phyloP scores from a whole-genome alignment of 2,113 vertebrate species.

The Megaleporinus macrocephalus region DNA sequence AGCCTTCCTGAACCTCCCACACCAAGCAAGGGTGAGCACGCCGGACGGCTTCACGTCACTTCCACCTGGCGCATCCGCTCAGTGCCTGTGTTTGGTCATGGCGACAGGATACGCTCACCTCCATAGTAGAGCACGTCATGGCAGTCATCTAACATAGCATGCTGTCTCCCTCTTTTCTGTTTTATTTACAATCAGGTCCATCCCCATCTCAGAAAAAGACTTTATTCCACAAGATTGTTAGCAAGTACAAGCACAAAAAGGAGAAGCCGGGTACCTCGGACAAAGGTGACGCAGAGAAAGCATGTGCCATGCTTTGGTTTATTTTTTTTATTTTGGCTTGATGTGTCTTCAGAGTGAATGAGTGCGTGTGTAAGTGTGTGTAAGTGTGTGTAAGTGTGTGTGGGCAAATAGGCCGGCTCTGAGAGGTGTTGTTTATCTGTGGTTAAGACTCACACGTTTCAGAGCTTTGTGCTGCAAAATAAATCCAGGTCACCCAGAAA shows the following conservation, averaged over 20 bases:
- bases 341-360: background rate
- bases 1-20: slow-evolving; percentile 80
- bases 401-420: slow-evolving; percentile 5
- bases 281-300: slow-evolving; percentile 80
- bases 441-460: slow-evolving; percentile 9
- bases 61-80: slow-evolving; percentile 47
- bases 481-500: slow-evolving; percentile 30
- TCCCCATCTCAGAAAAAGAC: slow-evolving; percentile 95
- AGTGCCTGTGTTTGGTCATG: slow-evolving; percentile 33
- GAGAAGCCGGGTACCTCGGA: slow-evolving; percentile 88
- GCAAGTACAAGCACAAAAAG: slow-evolving; percentile 95
- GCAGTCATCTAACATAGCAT: slow-evolving; percentile 70
- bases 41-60: slow-evolving; percentile 29
- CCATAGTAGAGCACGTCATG: slow-evolving; percentile 35
- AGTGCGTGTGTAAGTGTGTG: background rate
- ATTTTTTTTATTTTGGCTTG: slow-evolving; percentile 19
- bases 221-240: slow-evolving; percentile 96
- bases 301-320: slow-evolving; percentile 29
- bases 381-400: background rate
- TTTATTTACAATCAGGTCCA: slow-evolving; percentile 82
- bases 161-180: slow-evolving; percentile 69
- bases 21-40: slow-evolving; percentile 79
- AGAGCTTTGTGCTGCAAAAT: slow-evolving; percentile 14
- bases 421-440: slow-evolving; percentile 9
- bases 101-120: slow-evolving; percentile 34